These are phyloP conservation scores for Clavelina lepadiformis DNA, from an alignment of 23 tunicate genomes.

Conservation along the genomic window DNA sequence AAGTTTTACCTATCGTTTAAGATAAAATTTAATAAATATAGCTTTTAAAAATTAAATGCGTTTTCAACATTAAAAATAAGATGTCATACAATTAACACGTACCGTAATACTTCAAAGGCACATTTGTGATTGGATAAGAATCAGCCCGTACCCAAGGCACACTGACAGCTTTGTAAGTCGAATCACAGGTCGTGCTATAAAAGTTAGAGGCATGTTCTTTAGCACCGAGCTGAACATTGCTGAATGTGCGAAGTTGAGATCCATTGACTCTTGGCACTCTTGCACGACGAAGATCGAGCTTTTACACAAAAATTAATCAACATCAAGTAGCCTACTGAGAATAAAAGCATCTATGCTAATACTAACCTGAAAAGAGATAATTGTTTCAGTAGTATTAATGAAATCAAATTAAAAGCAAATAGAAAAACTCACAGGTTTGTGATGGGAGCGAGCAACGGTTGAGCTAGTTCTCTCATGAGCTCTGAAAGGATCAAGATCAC, in stretches of 20 bases:
- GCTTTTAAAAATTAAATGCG: not conserved
- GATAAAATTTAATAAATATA: no score
- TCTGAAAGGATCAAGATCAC: constrained; percentile 47
- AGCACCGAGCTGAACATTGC: constrained; percentile 71
- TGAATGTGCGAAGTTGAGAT: constrained; percentile 54
- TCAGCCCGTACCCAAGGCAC: constrained; percentile 40
- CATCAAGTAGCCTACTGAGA: no score
- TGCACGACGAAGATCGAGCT: no score
- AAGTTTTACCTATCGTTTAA: no score
- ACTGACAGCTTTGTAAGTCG: constrained; percentile 44
- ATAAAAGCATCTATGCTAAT: no score
- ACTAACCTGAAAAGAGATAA: no score
- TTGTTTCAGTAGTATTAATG: no score
- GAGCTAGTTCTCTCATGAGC: constrained; percentile 29
- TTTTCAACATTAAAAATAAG: not conserved
- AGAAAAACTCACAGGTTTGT: constrained; percentile 35
- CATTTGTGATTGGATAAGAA: constrained; percentile 61
- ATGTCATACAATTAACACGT: not conserved
- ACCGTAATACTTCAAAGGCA: constrained; percentile 72
- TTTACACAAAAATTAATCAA: no score
- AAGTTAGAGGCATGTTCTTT: constrained; percentile 29
- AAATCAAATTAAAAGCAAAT: not conserved
- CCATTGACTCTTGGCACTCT: no score
- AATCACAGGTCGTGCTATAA: constrained; percentile 75
- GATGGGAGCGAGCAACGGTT: constrained; percentile 44